These are phyloP conservation scores for Eupeodes luniger DNA, from an alignment of 2,888 invertebrate species.

Conservation along the genomic window DNA sequence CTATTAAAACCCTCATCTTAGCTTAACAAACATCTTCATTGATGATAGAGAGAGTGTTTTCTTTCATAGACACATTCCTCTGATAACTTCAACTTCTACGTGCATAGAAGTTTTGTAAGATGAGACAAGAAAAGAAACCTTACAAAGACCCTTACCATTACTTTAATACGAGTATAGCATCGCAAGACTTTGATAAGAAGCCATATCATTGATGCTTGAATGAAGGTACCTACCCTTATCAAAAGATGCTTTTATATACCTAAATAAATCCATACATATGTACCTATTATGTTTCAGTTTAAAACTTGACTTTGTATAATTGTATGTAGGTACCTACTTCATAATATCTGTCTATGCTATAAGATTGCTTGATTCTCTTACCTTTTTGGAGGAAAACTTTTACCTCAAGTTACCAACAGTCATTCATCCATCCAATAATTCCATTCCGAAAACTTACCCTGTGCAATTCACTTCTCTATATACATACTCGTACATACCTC, in stretches of 20 bases:
- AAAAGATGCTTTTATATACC: constrained; percentile 46
- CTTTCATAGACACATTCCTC: constrained; percentile 3
- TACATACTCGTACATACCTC: too few species aligned
- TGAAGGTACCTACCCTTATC: constrained; percentile 66
- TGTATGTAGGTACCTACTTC: constrained; percentile 11
- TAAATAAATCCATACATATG: neutral
- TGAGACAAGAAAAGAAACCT: neutral
- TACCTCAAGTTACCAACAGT: constrained; percentile 7
- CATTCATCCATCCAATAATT: constrained; percentile 23
- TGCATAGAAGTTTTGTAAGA: neutral
- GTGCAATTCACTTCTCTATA: neutral
- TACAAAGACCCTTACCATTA: neutral
- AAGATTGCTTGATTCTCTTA: neutral
- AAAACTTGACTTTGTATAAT: constrained; percentile 39
- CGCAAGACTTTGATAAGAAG: constrained; percentile 54
- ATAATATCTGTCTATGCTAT: neutral
- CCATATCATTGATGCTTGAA: constrained; percentile 58
- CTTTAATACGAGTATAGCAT: neutral
- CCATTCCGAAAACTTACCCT: neutral
- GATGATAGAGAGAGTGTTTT: neutral
- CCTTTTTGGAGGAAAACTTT: constrained; percentile 49
- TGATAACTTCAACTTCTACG: constrained; percentile 32
- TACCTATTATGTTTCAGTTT: constrained; percentile 26
- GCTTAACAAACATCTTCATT: neutral
- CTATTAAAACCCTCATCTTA: neutral